These are phyloP conservation scores for Brachypalpus laphriformis DNA, from an alignment of 2,888 invertebrate species.

Conservation along the genomic window DNA sequence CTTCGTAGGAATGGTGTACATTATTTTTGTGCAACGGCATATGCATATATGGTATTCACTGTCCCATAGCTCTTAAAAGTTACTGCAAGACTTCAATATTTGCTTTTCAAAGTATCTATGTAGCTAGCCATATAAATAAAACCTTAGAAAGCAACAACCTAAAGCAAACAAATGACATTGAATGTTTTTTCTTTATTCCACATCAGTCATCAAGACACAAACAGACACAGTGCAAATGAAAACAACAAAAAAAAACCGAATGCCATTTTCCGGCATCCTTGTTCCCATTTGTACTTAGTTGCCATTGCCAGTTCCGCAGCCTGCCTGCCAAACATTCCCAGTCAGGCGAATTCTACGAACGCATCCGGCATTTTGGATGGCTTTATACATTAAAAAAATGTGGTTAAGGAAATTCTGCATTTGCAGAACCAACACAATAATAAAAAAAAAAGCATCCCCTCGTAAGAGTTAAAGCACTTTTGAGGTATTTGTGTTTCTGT, in stretches of 20 bases:
- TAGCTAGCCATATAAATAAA: background rate
- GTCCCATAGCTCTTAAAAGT: background rate
- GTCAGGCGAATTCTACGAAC: conserved; percentile 49
- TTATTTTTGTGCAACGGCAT: no score
- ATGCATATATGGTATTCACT: background rate
- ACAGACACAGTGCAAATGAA: conserved; percentile 44
- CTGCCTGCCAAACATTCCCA: conserved; percentile 48
- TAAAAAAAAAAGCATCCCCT: background rate
- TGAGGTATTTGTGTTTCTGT: conserved; percentile 36
- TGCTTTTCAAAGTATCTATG: background rate
- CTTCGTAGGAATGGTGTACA: no score
- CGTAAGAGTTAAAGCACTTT: conserved; percentile 43
- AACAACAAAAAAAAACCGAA: conserved; percentile 33
- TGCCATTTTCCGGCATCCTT: conserved; percentile 50
- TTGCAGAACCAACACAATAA: conserved; percentile 28
- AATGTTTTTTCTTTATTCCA: conserved; percentile 48
- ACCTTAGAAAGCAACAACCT: conserved; percentile 28
- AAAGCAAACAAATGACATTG: conserved; percentile 49
- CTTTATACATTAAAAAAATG: conserved; percentile 27
- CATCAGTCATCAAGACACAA: conserved; percentile 54
- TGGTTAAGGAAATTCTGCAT: conserved; percentile 43
- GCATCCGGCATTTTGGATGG: conserved; percentile 43
- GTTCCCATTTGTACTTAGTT: conserved; percentile 41
- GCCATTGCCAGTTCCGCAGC: conserved; percentile 31
- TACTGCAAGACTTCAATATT: conserved; percentile 5